Conservation (phyloP, 2,888 invertebrate genomes). For the Molanna angustata region DNA sequence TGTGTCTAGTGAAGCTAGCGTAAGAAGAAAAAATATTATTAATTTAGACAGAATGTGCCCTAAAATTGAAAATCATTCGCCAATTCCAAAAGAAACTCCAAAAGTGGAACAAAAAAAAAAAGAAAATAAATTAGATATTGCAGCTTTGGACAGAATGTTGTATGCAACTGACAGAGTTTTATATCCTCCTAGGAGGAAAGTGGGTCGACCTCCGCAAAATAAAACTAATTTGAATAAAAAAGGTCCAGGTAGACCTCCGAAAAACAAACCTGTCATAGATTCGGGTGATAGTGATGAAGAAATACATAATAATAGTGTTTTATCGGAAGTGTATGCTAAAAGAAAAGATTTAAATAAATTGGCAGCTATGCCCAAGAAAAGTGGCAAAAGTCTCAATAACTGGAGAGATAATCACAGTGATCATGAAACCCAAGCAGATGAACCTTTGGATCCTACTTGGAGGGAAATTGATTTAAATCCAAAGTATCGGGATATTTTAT, state of each 20-base stretch:
- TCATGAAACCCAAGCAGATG: slow-evolving; percentile 51
- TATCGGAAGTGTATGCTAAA: slow-evolving; percentile 54
- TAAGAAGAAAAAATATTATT: slow-evolving; percentile 37
- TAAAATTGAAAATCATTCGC: slow-evolving; percentile 20
- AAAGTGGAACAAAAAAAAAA: slow-evolving; percentile 40
- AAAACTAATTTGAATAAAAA: slow-evolving; percentile 46
- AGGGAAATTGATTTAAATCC: slow-evolving; percentile 63
- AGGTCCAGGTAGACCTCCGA: slow-evolving; percentile 51
- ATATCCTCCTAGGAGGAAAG: slow-evolving; percentile 75
- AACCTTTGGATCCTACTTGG: slow-evolving; percentile 61
- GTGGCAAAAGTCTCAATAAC: slow-evolving; percentile 44
- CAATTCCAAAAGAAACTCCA: slow-evolving; percentile 20
- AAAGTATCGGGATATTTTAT: slow-evolving; percentile 59
- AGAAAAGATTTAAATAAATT: slow-evolving; percentile 52
- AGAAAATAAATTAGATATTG: slow-evolving; percentile 48
- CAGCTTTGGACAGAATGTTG: slow-evolving; percentile 64
- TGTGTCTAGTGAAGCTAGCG: slow-evolving; percentile 47
- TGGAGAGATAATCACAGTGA: slow-evolving; percentile 54
- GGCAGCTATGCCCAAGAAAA: slow-evolving; percentile 45
- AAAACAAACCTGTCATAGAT: slow-evolving; percentile 48
- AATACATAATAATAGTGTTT: slow-evolving; percentile 42
- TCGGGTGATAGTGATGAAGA: slow-evolving; percentile 49
- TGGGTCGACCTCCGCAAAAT: slow-evolving; percentile 61
- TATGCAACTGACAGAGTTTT: slow-evolving; percentile 73
- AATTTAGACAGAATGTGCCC: slow-evolving; percentile 12